A percentile compares a stretch with the other conserved stretches of the same genome.
Evolutionary conservation across 1,140 invertebrate species (phyloP).

Genomic region (Drosophila busckii): DNA sequence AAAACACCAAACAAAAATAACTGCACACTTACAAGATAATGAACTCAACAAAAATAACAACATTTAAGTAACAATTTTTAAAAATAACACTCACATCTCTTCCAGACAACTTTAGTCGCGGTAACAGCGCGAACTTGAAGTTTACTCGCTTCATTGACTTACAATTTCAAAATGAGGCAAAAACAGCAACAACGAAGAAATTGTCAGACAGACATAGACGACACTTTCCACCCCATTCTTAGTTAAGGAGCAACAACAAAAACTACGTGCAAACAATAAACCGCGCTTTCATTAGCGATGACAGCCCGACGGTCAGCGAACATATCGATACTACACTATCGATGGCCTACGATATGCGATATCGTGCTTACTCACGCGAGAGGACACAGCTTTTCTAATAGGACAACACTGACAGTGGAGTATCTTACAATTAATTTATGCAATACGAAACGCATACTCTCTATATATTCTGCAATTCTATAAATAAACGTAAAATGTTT

Average conservation of each 20-base stretch:
- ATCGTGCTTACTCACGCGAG: too few relatives aligned
- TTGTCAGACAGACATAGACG: slow-evolving; percentile 22
- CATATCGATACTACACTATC: slow-evolving; percentile 32
- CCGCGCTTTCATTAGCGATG: slow-evolving; percentile 32
- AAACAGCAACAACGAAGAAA: slow-evolving; percentile 35
- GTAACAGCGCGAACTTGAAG: slow-evolving; percentile 79
- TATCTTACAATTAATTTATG: too few relatives aligned
- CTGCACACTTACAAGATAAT: slow-evolving; percentile 53
- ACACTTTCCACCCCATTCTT: slow-evolving; percentile 60
- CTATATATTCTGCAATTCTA: too few relatives aligned
- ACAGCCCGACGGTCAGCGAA: slow-evolving; percentile 5
- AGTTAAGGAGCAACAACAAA: slow-evolving; percentile 34
- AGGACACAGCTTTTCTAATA: too few relatives aligned
- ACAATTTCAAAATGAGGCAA: slow-evolving; percentile 71
- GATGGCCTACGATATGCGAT: too few relatives aligned
- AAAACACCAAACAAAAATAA: slow-evolving; percentile 41
- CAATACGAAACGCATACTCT: too few relatives aligned
- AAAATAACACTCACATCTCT: slow-evolving; percentile 73
- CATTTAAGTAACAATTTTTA: slow-evolving; percentile 52
- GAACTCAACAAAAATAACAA: slow-evolving; percentile 39
- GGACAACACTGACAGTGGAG: too few relatives aligned
- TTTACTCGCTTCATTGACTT: slow-evolving; percentile 79
- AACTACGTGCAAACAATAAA: slow-evolving; percentile 31
- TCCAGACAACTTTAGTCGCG: slow-evolving; percentile 79
- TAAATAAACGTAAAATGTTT: too few relatives aligned